These are phyloP conservation scores for Leptoclinus maculatus DNA, from an alignment of 2,797 vertebrate species.

Conservation along the genomic window DNA sequence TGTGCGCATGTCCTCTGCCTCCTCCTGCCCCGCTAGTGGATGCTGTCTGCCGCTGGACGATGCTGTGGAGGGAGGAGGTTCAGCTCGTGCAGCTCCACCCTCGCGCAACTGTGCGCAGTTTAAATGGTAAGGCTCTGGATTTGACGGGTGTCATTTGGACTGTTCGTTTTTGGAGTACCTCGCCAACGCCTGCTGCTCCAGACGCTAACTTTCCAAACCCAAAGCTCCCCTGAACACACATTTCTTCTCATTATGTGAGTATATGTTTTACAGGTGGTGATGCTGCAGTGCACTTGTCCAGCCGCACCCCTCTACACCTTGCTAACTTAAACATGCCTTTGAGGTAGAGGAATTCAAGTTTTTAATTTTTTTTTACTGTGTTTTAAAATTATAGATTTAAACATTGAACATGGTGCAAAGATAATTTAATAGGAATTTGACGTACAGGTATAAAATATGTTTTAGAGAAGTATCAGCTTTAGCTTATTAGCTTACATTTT, in stretches of 20 bases:
- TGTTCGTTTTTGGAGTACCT: slow-evolving; percentile 83
- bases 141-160: slow-evolving; percentile 82
- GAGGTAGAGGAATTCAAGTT: not conserved
- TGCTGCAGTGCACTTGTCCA: slow-evolving; percentile 56
- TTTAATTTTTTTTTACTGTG: not conserved
- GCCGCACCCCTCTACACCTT: slow-evolving; percentile 8
- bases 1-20: slow-evolving; percentile 71
- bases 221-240: slow-evolving; percentile 35
- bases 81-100: slow-evolving; percentile 69
- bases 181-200: slow-evolving; percentile 73
- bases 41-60: slow-evolving; percentile 40
- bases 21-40: slow-evolving; percentile 19
- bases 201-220: slow-evolving; percentile 70
- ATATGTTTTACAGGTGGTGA: not conserved
- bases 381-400: not conserved
- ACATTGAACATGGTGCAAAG: too few relatives aligned
- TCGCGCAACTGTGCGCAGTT: slow-evolving; percentile 64
- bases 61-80: slow-evolving; percentile 53
- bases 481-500: not conserved
- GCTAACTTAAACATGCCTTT: not conserved
- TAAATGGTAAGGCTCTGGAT: slow-evolving; percentile 77
- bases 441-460: not conserved
- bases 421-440: not conserved
- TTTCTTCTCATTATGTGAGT: slow-evolving; percentile 78
- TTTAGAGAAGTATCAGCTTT: not conserved